Conservation (phyloP, 2,113 vertebrate species). For the Myrmecobius fasciatus region DNA sequence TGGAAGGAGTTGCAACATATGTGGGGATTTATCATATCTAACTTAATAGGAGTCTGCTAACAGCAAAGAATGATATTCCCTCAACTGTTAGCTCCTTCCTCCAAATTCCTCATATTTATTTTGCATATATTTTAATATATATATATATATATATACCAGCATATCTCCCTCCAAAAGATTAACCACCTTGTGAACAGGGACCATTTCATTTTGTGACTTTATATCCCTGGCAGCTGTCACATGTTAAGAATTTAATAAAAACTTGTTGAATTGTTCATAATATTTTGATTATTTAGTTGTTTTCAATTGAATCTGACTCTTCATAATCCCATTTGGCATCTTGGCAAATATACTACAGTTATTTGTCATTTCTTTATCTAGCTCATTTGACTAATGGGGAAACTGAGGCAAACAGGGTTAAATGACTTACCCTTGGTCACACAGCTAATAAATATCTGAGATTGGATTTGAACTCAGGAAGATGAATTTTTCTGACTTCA, state of each 20-base stretch:
- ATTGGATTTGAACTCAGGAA: background rate
- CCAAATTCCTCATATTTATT: no score
- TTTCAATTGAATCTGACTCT: background rate
- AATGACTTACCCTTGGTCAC: background rate
- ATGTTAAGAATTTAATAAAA: background rate
- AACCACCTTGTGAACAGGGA: background rate
- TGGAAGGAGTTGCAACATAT: slow-evolving; percentile 48
- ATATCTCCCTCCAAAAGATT: background rate
- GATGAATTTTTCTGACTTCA: background rate
- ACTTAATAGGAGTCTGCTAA: slow-evolving; percentile 37
- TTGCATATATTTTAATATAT: no score
- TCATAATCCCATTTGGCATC: background rate
- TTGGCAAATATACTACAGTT: background rate
- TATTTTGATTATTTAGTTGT: background rate
- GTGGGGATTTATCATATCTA: slow-evolving; percentile 46
- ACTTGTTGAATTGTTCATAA: background rate
- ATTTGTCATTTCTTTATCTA: background rate
- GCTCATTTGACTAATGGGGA: background rate
- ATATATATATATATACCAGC: background rate
- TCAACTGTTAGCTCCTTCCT: background rate
- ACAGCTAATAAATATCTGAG: background rate
- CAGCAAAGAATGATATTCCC: slow-evolving; percentile 49
- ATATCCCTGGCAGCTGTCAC: background rate
- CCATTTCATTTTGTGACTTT: background rate
- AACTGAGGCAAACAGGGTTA: background rate